These are phyloP conservation scores for Pipra filicauda DNA, from an alignment of 2,113 vertebrate genomes.

Conservation along the genomic window DNA sequence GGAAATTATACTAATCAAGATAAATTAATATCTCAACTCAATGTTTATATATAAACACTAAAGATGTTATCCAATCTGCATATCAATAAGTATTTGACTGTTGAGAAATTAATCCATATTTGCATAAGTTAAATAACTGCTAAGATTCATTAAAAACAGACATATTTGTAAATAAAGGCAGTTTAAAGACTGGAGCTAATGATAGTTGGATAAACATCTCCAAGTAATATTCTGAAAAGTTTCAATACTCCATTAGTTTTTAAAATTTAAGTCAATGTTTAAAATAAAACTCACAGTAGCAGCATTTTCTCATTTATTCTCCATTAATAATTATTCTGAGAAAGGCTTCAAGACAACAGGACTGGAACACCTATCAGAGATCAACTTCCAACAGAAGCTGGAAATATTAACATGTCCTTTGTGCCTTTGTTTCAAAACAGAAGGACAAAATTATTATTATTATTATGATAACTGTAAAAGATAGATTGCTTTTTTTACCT, in stretches of 20 bases:
- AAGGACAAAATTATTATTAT: neutral
- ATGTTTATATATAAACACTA: neutral
- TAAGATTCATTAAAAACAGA: neutral
- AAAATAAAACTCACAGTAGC: neutral
- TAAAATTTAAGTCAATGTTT: neutral
- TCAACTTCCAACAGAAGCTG: neutral
- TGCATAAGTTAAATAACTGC: neutral
- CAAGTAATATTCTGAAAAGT: neutral
- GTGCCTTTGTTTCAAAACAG: neutral
- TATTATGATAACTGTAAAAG: neutral
- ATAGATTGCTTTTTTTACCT: neutral
- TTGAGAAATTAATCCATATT: neutral
- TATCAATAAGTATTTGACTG: neutral
- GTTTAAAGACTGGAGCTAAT: neutral
- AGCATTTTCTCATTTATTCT: neutral
- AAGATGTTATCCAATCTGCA: neutral
- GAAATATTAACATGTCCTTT: neutral
- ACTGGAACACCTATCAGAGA: neutral
- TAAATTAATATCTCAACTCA: neutral
- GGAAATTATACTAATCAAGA: neutral
- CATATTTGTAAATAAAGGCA: neutral
- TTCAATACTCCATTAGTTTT: neutral
- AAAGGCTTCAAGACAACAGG: neutral
- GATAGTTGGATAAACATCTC: neutral
- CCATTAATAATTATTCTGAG: neutral